Evolutionary conservation across 2,113 vertebrate species (phyloP).

Genomic region (Scophthalmus maximus): DNA sequence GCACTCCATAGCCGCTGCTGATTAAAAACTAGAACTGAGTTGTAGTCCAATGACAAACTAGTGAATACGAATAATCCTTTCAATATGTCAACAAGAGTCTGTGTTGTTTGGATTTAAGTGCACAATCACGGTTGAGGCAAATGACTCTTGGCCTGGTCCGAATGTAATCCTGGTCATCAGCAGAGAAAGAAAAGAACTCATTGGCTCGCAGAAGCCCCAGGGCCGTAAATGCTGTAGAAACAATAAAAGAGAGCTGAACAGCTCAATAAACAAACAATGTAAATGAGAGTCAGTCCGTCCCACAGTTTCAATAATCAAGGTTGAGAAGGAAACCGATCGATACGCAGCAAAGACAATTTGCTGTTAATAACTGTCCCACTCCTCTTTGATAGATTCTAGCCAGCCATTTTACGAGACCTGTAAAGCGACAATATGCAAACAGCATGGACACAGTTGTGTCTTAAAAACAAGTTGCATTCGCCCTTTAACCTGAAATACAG

Average conservation of each 20-base stretch:
- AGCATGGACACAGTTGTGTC: not conserved
- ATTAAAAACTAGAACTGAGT: conserved; percentile 40
- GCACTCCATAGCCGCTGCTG: conserved; percentile 33
- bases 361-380: conserved; percentile 29
- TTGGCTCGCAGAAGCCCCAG: conserved; percentile 4
- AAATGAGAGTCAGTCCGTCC: conserved; percentile 22
- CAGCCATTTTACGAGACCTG: not conserved
- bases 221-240: conserved; percentile 37
- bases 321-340: conserved; percentile 43
- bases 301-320: conserved; percentile 45
- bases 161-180: conserved; percentile 37
- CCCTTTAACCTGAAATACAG: conserved; percentile 25
- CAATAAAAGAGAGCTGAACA: conserved; percentile 41
- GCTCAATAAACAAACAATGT: conserved; percentile 48
- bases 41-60: conserved; percentile 43
- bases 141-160: conserved; percentile 16
- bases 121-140: conserved; percentile 25
- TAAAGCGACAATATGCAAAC: conserved; percentile 17
- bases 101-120: conserved; percentile 47
- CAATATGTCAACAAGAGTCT: conserved; percentile 40
- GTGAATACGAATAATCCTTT: conserved; percentile 36
- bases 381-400: not conserved
- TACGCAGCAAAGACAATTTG: conserved; percentile 24
- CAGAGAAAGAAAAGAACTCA: conserved; percentile 13
- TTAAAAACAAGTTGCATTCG: conserved; percentile 19